phyloP scores from a whole-genome alignment of 2,797 vertebrate genomes.

The Falco novaeseelandiae region DNA sequence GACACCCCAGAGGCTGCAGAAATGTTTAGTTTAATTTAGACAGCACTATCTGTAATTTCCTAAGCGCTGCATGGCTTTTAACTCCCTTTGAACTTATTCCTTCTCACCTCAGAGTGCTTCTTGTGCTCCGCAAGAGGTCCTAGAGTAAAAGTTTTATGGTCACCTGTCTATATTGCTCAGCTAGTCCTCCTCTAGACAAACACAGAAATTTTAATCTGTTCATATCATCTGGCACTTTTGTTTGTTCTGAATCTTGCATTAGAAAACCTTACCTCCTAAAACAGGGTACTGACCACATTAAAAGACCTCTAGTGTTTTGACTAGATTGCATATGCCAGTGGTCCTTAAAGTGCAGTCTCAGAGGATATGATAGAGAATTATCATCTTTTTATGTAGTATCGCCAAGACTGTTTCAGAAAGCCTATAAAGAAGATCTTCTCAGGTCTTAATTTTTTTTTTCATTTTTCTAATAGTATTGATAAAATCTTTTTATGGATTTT shows the following conservation, averaged over 20 bases:
- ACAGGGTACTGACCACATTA: neutral
- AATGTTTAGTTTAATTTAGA: neutral
- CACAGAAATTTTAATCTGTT: neutral
- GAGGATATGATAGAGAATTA: neutral
- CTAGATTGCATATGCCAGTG: neutral
- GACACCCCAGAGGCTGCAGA: neutral
- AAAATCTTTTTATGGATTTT: neutral
- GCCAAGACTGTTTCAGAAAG: neutral
- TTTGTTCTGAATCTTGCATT: neutral
- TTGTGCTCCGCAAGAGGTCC: neutral
- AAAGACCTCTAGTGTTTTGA: neutral
- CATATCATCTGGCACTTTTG: neutral
- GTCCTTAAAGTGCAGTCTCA: neutral
- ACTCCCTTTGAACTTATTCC: neutral
- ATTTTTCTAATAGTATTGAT: neutral
- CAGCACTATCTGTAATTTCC: neutral
- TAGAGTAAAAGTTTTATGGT: neutral
- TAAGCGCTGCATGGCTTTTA: neutral
- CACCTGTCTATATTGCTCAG: neutral
- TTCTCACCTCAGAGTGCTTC: neutral
- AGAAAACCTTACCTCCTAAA: neutral
- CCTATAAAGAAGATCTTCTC: neutral
- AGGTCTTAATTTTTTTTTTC: neutral
- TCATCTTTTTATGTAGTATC: neutral
- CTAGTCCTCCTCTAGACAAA: neutral